Evolutionary conservation across 1,140 invertebrate species (phyloP).

Genomic region (Apis florea): DNA sequence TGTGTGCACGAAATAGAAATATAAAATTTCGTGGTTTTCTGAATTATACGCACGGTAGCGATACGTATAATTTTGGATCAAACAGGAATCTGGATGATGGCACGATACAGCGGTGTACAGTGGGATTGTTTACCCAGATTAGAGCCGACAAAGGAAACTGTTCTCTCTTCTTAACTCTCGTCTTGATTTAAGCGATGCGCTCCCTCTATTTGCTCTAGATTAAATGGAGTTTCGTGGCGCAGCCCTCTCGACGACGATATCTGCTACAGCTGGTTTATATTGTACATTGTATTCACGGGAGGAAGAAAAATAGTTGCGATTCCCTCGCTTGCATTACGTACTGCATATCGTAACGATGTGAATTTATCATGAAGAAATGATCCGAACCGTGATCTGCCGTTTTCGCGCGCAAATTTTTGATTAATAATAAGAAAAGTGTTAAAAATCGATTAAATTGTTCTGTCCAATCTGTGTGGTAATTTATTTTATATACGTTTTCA

Average conservation of each 20-base stretch:
- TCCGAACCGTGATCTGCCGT: no score
- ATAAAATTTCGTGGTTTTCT: neutral
- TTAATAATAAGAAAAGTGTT: no score
- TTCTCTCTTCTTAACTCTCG: slow-evolving; percentile 61
- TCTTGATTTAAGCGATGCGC: slow-evolving; percentile 68
- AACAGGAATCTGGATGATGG: slow-evolving; percentile 35
- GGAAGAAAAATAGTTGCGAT: neutral
- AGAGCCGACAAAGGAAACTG: slow-evolving; percentile 73
- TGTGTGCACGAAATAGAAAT: neutral
- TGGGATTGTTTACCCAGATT: slow-evolving; percentile 70
- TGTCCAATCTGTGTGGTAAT: no score
- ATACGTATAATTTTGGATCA: slow-evolving; percentile 54
- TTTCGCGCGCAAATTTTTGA: no score
- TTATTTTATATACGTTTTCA: no score
- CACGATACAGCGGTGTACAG: slow-evolving; percentile 57
- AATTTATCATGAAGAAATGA: neutral
- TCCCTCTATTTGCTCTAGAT: slow-evolving; percentile 72
- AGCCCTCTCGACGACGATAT: slow-evolving; percentile 45
- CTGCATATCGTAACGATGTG: no score
- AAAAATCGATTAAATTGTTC: no score
- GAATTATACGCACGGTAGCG: slow-evolving; percentile 35
- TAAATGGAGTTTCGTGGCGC: slow-evolving; percentile 60
- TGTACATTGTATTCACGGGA: slow-evolving; percentile 46
- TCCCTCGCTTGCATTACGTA: no score
- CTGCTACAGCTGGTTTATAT: slow-evolving; percentile 1